phyloP scores from a whole-genome alignment of 2,797 vertebrate species.

The Otolemur crassicaudatus region DNA sequence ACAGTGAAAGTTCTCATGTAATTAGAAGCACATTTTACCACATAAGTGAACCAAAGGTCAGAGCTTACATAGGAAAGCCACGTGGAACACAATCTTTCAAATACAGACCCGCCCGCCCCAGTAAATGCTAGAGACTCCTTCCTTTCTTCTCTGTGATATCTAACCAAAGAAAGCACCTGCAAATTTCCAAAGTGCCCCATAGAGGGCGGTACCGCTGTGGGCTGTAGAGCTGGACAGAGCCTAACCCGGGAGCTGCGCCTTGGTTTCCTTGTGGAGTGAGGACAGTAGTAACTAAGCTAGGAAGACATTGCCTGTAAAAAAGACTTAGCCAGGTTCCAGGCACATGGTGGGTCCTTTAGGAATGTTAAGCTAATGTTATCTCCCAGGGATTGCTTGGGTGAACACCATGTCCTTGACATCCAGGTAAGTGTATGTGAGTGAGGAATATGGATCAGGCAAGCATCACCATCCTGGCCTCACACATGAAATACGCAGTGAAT shows the following conservation, averaged over 20 bases:
- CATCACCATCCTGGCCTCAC: background rate
- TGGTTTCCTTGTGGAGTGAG: conserved; percentile 14
- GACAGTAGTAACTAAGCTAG: background rate
- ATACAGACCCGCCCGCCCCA: background rate
- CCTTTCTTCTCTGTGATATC: background rate
- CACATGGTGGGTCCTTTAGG: background rate
- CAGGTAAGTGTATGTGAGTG: background rate
- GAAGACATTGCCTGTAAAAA: conserved; percentile 5
- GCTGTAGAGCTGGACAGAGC: background rate
- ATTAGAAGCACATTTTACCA: conserved; percentile 44
- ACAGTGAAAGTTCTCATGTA: conserved; percentile 38
- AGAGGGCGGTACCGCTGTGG: conserved; percentile 57
- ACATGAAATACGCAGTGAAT: conserved; percentile 53
- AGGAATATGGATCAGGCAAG: background rate
- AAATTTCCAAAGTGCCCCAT: conserved; percentile 44
- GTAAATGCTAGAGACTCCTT: background rate
- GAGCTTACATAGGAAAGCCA: background rate
- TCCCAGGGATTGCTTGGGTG: background rate
- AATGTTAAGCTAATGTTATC: conserved; percentile 26
- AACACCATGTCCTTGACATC: background rate
- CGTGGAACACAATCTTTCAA: background rate
- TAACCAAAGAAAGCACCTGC: conserved; percentile 23
- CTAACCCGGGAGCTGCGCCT: background rate
- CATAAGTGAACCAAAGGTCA: background rate
- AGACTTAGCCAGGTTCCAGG: background rate